Evolutionary conservation across 1,140 invertebrate genomes (phyloP).

Genomic region (Helicoverpa zea): DNA sequence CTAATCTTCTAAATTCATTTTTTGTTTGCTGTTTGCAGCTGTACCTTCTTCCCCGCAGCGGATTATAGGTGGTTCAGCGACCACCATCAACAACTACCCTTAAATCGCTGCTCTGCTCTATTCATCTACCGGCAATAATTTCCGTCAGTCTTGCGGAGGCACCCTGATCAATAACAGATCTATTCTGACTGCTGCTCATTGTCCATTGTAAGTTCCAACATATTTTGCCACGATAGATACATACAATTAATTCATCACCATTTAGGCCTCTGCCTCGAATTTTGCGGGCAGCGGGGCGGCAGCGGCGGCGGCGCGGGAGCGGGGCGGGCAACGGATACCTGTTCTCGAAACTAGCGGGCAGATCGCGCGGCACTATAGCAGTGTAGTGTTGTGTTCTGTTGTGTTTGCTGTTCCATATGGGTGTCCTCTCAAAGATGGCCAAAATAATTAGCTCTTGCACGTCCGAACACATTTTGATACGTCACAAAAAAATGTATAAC

Average conservation of each 20-base stretch:
- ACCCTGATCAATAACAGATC: slow-evolving; percentile 64
- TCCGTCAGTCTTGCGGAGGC: slow-evolving; percentile 66
- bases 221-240: neutral
- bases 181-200: slow-evolving; percentile 68
- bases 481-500: too few species aligned
- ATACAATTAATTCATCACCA: neutral
- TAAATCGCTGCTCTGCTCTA: slow-evolving; percentile 56
- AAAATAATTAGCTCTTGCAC: too few species aligned
- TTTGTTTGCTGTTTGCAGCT: slow-evolving; percentile 50
- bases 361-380: too few species aligned
- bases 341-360: too few species aligned
- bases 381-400: too few species aligned
- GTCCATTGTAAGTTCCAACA: slow-evolving; percentile 61
- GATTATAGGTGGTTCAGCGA: slow-evolving; percentile 66
- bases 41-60: slow-evolving; percentile 51
- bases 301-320: too few species aligned
- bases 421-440: too few species aligned
- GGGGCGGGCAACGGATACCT: too few species aligned
- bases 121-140: slow-evolving; percentile 46
- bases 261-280: too few species aligned
- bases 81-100: slow-evolving; percentile 61
- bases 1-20: neutral
- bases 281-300: too few species aligned
- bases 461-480: too few species aligned
- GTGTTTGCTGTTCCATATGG: too few species aligned